Conservation (phyloP, 2,797 vertebrate genomes). For the Helicolenus hilgendorfi region DNA sequence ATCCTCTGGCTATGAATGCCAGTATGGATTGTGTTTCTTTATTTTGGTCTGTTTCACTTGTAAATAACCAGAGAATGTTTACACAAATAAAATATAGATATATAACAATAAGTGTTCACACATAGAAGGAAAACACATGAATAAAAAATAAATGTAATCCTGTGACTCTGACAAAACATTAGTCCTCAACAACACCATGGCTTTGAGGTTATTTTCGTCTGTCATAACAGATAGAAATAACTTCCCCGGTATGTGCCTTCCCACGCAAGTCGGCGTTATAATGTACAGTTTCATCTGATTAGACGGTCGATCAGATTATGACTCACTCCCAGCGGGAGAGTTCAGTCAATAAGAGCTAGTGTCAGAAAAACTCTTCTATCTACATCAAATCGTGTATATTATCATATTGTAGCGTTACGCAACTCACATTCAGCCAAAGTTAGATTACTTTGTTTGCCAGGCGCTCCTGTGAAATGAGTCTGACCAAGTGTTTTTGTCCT, state of each 20-base stretch:
- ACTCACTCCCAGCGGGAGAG: neutral
- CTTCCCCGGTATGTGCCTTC: neutral
- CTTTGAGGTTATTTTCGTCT: slow-evolving; percentile 1
- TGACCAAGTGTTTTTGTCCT: neutral
- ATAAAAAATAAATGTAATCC: neutral
- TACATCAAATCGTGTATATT: slow-evolving; percentile 26
- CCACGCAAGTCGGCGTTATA: neutral
- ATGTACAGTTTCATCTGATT: slow-evolving; percentile 10
- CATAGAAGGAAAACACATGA: neutral
- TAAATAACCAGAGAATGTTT: neutral
- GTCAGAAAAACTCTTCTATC: slow-evolving; percentile 10
- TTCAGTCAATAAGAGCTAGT: slow-evolving; percentile 8
- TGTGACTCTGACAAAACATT: neutral
- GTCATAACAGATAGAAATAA: neutral
- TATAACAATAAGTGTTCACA: neutral
- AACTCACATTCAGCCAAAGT: neutral
- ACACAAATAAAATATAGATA: too few species aligned
- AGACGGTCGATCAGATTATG: slow-evolving; percentile 14
- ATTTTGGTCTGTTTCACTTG: neutral
- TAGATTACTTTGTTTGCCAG: slow-evolving; percentile 40
- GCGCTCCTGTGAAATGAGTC: neutral
- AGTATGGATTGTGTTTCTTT: neutral
- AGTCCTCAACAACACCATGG: neutral
- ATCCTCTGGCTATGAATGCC: neutral
- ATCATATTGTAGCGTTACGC: slow-evolving; percentile 20